Evolutionary conservation across 1,140 invertebrate species (phyloP).

Genomic region (Aplysia californica): DNA sequence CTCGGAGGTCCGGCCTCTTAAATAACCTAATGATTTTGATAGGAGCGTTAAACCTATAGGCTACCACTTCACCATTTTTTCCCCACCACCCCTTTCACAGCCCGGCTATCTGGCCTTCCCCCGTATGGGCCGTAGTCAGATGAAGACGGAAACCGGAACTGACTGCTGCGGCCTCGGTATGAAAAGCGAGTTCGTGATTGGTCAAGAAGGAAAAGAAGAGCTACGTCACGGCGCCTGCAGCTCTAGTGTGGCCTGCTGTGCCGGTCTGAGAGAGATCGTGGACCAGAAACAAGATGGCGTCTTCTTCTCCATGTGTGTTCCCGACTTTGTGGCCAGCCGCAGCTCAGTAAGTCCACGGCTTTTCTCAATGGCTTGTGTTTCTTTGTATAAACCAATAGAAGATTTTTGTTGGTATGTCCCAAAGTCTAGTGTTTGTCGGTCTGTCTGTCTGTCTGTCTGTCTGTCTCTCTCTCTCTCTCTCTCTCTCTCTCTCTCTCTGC

Average conservation of each 20-base stretch:
- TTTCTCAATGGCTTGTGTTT: no score
- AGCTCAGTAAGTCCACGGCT: not conserved
- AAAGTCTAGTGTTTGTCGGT: no score
- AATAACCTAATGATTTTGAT: no score
- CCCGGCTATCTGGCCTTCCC: constrained; percentile 25
- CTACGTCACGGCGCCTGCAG: not conserved
- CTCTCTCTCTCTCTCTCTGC: no score
- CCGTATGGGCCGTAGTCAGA: constrained; percentile 14
- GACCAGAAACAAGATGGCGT: not conserved
- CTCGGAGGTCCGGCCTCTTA: no score
- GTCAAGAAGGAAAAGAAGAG: constrained; percentile 20
- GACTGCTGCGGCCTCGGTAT: constrained; percentile 20
- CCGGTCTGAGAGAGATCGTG: constrained; percentile 9
- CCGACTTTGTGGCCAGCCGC: not conserved
- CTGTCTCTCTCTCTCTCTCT: no score
- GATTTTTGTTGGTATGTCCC: no score
- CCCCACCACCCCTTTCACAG: not conserved
- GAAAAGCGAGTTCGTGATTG: constrained; percentile 10
- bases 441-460: no score
- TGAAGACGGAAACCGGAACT: not conserved
- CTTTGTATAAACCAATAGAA: no score
- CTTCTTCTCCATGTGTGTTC: constrained; percentile 19
- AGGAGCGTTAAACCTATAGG: no score
- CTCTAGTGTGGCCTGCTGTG: not conserved
- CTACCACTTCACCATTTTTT: no score